Conservation (phyloP, 1,140 invertebrate genomes). For the Archegozetes longisetosus region DNA sequence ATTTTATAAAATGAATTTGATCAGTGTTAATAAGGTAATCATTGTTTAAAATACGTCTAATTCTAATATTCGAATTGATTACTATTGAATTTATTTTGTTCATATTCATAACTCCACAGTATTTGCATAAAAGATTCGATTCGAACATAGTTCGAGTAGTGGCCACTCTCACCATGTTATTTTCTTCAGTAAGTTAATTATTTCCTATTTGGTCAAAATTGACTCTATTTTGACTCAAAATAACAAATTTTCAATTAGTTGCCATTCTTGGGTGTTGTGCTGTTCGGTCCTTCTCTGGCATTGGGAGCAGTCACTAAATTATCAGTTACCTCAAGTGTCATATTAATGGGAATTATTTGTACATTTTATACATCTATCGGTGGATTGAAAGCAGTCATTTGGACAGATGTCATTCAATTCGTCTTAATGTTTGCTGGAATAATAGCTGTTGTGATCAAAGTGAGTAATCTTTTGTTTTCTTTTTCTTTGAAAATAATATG, state of each 20-base stretch:
- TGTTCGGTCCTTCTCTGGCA: constrained; percentile 34
- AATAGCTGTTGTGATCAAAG: constrained; percentile 13
- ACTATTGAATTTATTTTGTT: too few species aligned
- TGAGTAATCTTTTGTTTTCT: constrained; percentile 2
- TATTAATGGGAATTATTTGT: constrained; percentile 31
- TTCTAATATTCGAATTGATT: too few species aligned
- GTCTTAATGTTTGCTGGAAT: constrained; percentile 28
- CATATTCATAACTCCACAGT: too few species aligned
- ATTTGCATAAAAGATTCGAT: too few species aligned
- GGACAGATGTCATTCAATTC: constrained; percentile 35
- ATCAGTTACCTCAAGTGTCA: constrained; percentile 28
- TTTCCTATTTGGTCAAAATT: too few species aligned
- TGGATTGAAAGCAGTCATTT: constrained; percentile 36
- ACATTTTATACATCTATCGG: constrained; percentile 36
- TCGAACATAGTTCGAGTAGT: too few species aligned
- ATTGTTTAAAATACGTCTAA: background rate
- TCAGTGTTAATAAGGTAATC: constrained; percentile 58
- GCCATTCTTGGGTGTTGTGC: constrained; percentile 32
- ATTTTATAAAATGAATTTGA: constrained; percentile 65
- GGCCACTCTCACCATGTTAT: too few species aligned
- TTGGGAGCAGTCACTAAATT: constrained; percentile 32
- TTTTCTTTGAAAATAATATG: too few species aligned
- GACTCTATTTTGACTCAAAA: too few species aligned
- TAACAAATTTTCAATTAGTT: too few species aligned
- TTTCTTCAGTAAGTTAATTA: too few species aligned